Conservation (phyloP, 1,140 invertebrate species). For the Drosophila fuyamai region DNA sequence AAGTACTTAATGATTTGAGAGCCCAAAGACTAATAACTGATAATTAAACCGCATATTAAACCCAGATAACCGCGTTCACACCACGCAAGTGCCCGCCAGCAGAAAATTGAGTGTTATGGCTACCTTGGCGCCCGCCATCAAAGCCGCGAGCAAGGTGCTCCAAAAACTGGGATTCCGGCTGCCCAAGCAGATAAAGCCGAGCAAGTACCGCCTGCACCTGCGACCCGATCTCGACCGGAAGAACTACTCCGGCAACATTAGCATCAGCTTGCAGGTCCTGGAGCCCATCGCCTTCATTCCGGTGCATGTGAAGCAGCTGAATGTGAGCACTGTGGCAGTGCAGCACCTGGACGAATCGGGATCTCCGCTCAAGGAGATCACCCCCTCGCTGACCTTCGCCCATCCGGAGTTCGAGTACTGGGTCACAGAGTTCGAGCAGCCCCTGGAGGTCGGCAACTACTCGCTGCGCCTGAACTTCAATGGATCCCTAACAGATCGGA, state of each 20-base stretch:
- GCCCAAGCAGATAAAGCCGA: constrained; percentile 88
- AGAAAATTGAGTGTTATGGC: constrained; percentile 49
- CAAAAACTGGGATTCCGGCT: constrained; percentile 86
- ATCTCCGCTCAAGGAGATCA: constrained; percentile 42
- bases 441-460: constrained; percentile 87
- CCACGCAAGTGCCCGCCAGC: constrained; percentile 62
- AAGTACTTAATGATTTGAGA: neutral
- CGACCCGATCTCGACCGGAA: constrained; percentile 90
- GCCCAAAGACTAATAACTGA: neutral
- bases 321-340: constrained; percentile 66
- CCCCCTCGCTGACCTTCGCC: constrained; percentile 84
- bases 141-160: constrained; percentile 63
- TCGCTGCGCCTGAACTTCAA: constrained; percentile 88
- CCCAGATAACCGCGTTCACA: constrained; percentile 51
- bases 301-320: constrained; percentile 88
- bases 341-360: constrained; percentile 60
- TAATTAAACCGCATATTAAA: constrained; percentile 17
- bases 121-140: constrained; percentile 60
- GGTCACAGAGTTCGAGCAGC: constrained; percentile 86
- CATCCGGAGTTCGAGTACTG: constrained; percentile 88
- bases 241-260: constrained; percentile 90
- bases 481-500: constrained; percentile 88
- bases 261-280: constrained; percentile 88
- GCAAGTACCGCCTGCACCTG: constrained; percentile 91
- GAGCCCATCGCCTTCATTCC: constrained; percentile 87